A percentile compares a stretch with the other conserved stretches of the same genome.
Conservation (phyloP, 1,140 invertebrate genomes). For the Aphidius ervi region DNA sequence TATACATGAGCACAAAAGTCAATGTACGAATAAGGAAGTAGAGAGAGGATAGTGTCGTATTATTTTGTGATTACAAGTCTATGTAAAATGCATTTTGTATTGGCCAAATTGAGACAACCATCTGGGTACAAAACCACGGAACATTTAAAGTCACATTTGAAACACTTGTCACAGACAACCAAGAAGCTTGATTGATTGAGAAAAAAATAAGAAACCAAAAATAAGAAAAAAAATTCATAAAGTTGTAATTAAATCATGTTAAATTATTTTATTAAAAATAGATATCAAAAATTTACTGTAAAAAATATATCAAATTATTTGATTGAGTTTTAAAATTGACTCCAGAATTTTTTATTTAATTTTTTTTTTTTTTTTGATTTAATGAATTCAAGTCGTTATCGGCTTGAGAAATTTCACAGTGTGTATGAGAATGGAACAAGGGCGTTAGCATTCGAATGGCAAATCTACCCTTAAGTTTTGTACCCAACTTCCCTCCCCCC, state of each 20-base stretch:
- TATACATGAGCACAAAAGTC: too few species aligned
- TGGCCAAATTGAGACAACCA: conserved; percentile 12
- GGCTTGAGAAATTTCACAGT: conserved; percentile 22
- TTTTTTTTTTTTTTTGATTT: conserved; percentile 5
- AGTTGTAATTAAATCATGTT: not conserved
- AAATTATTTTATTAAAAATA: not conserved
- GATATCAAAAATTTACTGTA: conserved; percentile 13
- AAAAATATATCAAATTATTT: too few species aligned
- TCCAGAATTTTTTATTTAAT: conserved; percentile 5
- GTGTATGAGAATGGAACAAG: conserved; percentile 16
- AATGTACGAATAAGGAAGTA: too few species aligned
- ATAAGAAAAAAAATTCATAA: not conserved
- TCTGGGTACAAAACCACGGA: conserved; percentile 15
- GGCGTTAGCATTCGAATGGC: conserved; percentile 43
- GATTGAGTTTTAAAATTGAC: conserved; percentile 6
- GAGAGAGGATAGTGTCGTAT: conserved; percentile 1
- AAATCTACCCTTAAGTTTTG: conserved; percentile 42
- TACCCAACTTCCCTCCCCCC: conserved; percentile 21
- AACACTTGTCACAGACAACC: conserved; percentile 23
- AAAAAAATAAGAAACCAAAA: not conserved
- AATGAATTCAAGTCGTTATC: conserved; percentile 33
- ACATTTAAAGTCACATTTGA: conserved; percentile 32
- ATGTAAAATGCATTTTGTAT: conserved; percentile 20
- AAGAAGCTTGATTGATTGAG: conserved; percentile 5
- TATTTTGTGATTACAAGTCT: conserved; percentile 19